Conservation (phyloP, 2,797 vertebrate species). For the Parotocinclus haroldoi region DNA sequence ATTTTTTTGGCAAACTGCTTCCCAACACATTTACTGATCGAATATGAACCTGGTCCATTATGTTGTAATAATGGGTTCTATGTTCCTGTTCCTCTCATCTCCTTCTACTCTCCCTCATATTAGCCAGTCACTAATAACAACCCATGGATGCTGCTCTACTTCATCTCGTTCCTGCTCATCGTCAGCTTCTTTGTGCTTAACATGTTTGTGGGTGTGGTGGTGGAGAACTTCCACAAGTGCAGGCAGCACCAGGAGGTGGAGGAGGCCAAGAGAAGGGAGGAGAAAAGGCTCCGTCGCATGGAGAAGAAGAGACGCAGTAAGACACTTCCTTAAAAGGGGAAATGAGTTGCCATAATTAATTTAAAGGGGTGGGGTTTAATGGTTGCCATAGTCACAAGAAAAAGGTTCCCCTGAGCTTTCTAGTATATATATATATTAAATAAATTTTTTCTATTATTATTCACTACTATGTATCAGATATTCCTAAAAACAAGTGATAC, state of each 20-base stretch:
- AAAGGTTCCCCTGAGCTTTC: no score
- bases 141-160: no score
- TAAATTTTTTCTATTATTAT: no score
- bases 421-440: no score
- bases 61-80: neutral
- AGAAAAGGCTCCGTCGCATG: constrained; percentile 76
- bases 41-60: neutral
- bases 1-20: neutral
- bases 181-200: constrained; percentile 91
- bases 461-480: no score
- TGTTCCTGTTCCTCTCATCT: neutral
- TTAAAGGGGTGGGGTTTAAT: neutral
- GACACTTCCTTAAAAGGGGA: neutral
- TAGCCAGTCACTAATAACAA: constrained; percentile 69
- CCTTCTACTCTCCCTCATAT: neutral
- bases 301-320: constrained; percentile 84
- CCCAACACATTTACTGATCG: neutral
- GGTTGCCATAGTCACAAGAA: no score
- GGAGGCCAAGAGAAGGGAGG: constrained; percentile 75
- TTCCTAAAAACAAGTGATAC: no score
- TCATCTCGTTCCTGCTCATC: constrained; percentile 89
- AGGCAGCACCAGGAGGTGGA: constrained; percentile 80
- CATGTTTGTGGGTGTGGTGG: constrained; percentile 89
- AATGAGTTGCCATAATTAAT: neutral
- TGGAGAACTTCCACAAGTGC: constrained; percentile 91